Evolutionary conservation across 2,888 invertebrate species (phyloP), one percentile per base, ranked within the genome.

Genomic region (Loripinus fragilis): DNA sequence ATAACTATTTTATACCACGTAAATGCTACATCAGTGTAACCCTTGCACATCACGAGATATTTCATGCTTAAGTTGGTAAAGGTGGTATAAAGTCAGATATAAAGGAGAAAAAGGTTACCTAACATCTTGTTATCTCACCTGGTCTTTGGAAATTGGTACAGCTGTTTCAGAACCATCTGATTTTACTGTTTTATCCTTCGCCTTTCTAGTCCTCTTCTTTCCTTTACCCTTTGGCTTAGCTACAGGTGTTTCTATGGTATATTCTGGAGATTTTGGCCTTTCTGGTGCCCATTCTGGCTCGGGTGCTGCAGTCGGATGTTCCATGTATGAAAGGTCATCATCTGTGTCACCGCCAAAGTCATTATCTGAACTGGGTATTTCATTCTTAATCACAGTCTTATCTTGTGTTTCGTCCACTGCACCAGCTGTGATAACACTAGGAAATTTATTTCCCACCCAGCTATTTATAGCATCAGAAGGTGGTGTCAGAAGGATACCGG

Each of bases 311-410:
- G 60, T n/a, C 8, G 17, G 7, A 60, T 60, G 20, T 7, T 60
- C 60, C 17, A 60, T 17, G 33, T 30, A 33, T 33, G 17, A 17
- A 17, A 60, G 33, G 5, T 60, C 60, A 60, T 60, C 60, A 33
- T 60, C 60, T 1, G 60, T 60, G 1, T 60, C 60, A 30, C 60
- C 60, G 17, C 60, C 60, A 60, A 60, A 60, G 17, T 60, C 60
- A 60, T 60, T 33, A 17, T 60, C 60, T 10, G 60, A 60, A 60
- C 60, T 60, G 7, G 60, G 60, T 17, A 60, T 60, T 33, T 60
- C 60, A 33, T 60, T 33, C 28, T 60, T 60, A 33, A 60, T 60
- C 2, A 12, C 20, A 28, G 25, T 15, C 38, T 38, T 38, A 8
- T 38, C 7, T 7, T 25, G 23, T 25, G 8, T 10, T 28, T 55